phyloP scores from a whole-genome alignment of 2,888 invertebrate genomes.

The Rhodophaea formosa region DNA sequence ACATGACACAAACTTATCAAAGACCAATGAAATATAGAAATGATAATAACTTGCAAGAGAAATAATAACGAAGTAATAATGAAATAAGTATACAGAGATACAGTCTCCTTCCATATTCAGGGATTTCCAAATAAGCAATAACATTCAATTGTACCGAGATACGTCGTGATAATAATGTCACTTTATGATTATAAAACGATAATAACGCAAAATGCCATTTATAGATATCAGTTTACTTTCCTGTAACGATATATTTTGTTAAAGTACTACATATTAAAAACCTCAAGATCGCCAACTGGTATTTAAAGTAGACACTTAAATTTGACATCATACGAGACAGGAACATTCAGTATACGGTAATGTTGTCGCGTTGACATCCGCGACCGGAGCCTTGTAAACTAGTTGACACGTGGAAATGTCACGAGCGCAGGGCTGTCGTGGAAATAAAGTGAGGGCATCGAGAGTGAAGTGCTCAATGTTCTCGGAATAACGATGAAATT shows the following conservation, averaged over 20 bases:
- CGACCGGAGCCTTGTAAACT: slow-evolving; percentile 20
- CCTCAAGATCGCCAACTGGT: slow-evolving; percentile 18
- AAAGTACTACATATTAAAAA: not conserved
- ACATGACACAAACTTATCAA: not conserved
- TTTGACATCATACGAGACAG: slow-evolving; percentile 11
- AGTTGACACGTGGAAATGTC: slow-evolving; percentile 21
- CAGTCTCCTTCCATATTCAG: not conserved
- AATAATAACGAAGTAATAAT: not conserved
- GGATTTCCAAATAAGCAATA: slow-evolving; percentile 6
- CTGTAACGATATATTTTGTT: not conserved
- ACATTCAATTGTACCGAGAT: slow-evolving; percentile 7
- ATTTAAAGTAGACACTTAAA: slow-evolving; percentile 13
- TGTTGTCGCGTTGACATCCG: slow-evolving; percentile 21
- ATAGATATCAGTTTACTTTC: slow-evolving; percentile 9
- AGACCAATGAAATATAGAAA: not conserved
- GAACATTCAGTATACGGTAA: slow-evolving; percentile 7
- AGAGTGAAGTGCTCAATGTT: slow-evolving; percentile 36
- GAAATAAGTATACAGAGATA: not conserved
- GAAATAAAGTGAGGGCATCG: slow-evolving; percentile 16
- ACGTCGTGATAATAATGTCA: slow-evolving; percentile 5
- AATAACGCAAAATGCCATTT: slow-evolving; percentile 5
- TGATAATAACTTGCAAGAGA: not conserved
- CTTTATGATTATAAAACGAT: slow-evolving; percentile 8
- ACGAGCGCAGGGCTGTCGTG: slow-evolving; percentile 8
- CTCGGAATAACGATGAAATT: slow-evolving; percentile 38